phyloP scores from a whole-genome alignment of 1,140 invertebrate genomes.

The Archegozetes longisetosus region DNA sequence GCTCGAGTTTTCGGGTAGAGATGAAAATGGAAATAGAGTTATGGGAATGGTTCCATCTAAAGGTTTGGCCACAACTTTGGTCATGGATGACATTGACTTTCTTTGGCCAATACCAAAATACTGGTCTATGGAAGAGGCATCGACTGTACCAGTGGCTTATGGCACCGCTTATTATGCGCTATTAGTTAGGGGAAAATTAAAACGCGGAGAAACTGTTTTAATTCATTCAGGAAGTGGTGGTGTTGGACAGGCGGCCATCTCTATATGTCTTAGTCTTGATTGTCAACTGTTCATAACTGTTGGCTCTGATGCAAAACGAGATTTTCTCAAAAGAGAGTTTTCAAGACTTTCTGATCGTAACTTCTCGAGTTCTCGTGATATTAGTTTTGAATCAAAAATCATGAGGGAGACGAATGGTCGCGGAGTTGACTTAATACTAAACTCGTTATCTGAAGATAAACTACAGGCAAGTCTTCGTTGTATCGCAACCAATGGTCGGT shows the following conservation, averaged over 20 bases:
- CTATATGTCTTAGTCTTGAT: too few species aligned
- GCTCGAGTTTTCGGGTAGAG: too few species aligned
- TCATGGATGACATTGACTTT: conserved; percentile 51
- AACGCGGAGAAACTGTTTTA: too few species aligned
- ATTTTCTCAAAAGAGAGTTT: conserved; percentile 53
- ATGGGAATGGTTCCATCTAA: conserved; percentile 86
- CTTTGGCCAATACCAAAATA: too few species aligned
- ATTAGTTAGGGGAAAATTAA: conserved; percentile 60
- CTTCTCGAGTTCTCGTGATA: conserved; percentile 82
- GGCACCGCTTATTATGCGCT: conserved; percentile 48
- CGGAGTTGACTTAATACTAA: conserved; percentile 48
- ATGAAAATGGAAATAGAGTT: too few species aligned
- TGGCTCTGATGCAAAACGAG: conserved; percentile 62
- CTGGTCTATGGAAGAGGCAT: too few species aligned
- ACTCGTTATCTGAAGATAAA: conserved; percentile 48
- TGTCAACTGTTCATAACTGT: too few species aligned
- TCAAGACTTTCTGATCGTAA: conserved; percentile 49
- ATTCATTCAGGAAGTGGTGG: too few species aligned
- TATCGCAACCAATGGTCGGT: conserved; percentile 40
- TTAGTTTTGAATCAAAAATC: conserved; percentile 71
- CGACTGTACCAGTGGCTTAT: too few species aligned
- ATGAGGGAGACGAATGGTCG: conserved; percentile 52
- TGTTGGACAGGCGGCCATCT: too few species aligned
- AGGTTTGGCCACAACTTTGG: conserved; percentile 70
- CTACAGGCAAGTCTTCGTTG: conserved; percentile 33